Evolutionary conservation across 2,888 invertebrate species (phyloP), one percentile per base, ranked within the genome.

Genomic region (Xanthia togata): DNA sequence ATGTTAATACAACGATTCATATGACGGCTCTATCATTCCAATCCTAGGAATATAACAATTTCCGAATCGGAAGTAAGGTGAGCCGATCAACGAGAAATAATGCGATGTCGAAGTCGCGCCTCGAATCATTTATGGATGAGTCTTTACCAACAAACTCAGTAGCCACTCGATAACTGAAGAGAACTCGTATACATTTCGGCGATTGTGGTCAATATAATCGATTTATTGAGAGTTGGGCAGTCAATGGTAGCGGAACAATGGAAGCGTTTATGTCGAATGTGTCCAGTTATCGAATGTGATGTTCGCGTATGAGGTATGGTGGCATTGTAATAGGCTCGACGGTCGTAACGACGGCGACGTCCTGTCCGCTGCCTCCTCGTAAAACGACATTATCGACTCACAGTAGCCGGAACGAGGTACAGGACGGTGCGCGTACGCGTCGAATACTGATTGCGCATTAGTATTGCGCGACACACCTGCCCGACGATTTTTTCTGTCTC

Each of bases 371-470:
- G 92, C 94, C 95, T 93, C 94, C 93, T 96, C 96, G 96, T 96
- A 96, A 96, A 96, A 96, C 94, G 95, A 96, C 96, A 96, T 95
- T 96, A 96, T 96, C 96, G 96, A 96, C 94, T 93, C 95, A 96
- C 96, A 96, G 96, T 96, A 96, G 96, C 96, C 96, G 96, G 96
- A 96, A 96, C 96, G 96, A 93, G 93, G 94, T 96, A 96, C 96
- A 96, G 96, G 96, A 96, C 96, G 96, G 90, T 96, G 96, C 92
- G 94, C 91, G 89, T 93, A 93, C 94, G 95, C 92, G 85, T 92
- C 92, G 96, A 95, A 96, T 96, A 96, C 94, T 96, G 96, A 96
- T 96, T 94, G 94, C 94, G 93, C 95, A 96, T 96, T 96, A 96
- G 94, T 96, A 96, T 96, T 95, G 95, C 96, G 91, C 93, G 92